phyloP scores from a whole-genome alignment of 2,113 vertebrate species.

The Chlorodrepanis virens region DNA sequence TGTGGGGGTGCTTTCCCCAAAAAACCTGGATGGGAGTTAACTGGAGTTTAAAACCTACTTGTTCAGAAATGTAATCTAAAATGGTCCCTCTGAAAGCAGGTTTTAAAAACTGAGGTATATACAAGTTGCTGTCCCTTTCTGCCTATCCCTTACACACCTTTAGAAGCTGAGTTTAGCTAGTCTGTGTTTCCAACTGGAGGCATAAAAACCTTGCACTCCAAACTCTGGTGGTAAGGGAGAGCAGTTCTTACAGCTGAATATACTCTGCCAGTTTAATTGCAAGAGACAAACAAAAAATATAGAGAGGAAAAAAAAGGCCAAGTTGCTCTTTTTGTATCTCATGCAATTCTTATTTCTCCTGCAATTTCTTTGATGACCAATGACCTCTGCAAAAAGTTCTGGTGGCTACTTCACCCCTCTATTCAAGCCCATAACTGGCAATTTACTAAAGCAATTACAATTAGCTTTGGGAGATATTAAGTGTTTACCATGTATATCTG shows the following conservation, averaged over 20 bases:
- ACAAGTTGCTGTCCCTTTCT: neutral
- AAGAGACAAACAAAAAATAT: neutral
- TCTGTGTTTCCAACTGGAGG: neutral
- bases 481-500: neutral
- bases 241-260: neutral
- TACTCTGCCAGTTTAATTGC: neutral
- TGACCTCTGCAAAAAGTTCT: neutral
- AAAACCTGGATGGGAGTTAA: neutral
- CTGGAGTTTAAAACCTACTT: neutral
- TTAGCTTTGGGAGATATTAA: neutral
- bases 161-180: neutral
- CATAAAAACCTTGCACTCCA: neutral
- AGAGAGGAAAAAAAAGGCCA: rapidly evolving
- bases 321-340: neutral
- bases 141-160: neutral
- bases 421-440: neutral
- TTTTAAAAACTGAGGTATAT: neutral
- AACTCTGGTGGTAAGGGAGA: neutral
- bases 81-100: neutral
- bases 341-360: neutral
- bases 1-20: neutral
- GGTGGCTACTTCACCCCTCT: neutral
- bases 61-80: neutral
- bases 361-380: neutral
- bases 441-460: neutral